Base-by-base conservation (phyloP, 2,888 invertebrate species). In the Eupithecia dodoneata region DNA sequence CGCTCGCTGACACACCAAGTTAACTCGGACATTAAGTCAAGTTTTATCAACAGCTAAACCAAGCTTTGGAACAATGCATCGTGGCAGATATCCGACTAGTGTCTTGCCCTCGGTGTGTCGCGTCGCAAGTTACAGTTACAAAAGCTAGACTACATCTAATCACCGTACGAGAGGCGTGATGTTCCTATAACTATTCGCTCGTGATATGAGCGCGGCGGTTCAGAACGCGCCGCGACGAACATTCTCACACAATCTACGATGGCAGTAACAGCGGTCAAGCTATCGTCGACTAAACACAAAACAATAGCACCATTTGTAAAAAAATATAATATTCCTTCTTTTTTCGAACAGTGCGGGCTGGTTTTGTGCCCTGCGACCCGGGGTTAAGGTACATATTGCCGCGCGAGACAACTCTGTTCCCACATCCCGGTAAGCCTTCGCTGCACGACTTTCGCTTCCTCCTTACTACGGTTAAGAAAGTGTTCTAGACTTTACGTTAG, bases 251-350 rank as follows among this genome's bases (percentile, higher is more conserved):
- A 81, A 85, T 84, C 87, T 89, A 89, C 88, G 87, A 87, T 90
- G 91, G 91, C 92, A 90, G 91, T 90, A 88, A 88, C 88, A 89
- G 91, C 91, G 90, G 88, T 87, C 90, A 90, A 92, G 91, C 92
- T 90, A 92, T 90, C 90, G 86, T 93, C 89, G 91, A 91, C 93
- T 92, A 93, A 91, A 93, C 93, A 92, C 90, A 93, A 93, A 93
- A 92, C 90, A 91, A 90, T 94, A 95, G 94, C 94, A 95, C 94
- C 94, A 94, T 94, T 94, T 91, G 93, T 94, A 93, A 94, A 93
- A 94, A 94, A 94, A 94, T 93, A 93, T 90, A 89, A 89, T 89
- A 85, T 86, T 86, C 86, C 85, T 80, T 86, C 79, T 84, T 81
- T 83, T 82, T 81, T 82, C 83, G 47, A 70, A 70, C 78, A 82